Percentiles rank a stretch among this genome's conserved stretches.
Conservation (phyloP, 2,888 invertebrate species). For the Carterocephalus palaemon region DNA sequence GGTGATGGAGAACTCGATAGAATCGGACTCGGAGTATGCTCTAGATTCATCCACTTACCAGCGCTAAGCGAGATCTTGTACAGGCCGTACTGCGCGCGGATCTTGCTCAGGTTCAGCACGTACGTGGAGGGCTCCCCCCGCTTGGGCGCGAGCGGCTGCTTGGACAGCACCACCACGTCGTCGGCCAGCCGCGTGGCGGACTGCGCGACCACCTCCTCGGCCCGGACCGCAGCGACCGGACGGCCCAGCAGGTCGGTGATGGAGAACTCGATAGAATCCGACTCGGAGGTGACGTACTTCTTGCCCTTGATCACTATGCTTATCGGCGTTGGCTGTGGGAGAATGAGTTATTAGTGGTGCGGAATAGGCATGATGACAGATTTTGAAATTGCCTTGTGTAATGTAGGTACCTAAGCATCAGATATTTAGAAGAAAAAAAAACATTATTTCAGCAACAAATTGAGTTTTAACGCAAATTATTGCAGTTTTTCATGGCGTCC, state of each 20-base stretch:
- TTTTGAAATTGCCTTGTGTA: no score
- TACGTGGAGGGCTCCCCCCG: slow-evolving; percentile 83
- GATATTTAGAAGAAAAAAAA: no score
- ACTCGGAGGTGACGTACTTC: slow-evolving; percentile 86
- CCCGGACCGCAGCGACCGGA: slow-evolving; percentile 80
- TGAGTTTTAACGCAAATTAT: no score
- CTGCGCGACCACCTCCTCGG: slow-evolving; percentile 85
- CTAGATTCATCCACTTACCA: no score
- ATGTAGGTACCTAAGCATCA: no score
- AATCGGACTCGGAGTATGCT: no score
- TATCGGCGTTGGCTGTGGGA: slow-evolving; percentile 85
- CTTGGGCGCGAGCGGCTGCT: slow-evolving; percentile 77
- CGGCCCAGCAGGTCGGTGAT: slow-evolving; percentile 88
- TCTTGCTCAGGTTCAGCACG: slow-evolving; percentile 86
- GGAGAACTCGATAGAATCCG: slow-evolving; percentile 85
- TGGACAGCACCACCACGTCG: slow-evolving; percentile 86
- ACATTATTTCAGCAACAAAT: no score
- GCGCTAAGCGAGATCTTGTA: slow-evolving; percentile 90
- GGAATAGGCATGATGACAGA: no score
- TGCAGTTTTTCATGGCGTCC: no score
- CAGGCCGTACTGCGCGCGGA: slow-evolving; percentile 89
- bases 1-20: no score
- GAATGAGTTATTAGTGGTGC: slow-evolving; percentile 1
- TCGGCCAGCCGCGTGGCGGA: slow-evolving; percentile 85
- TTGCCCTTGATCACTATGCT: slow-evolving; percentile 89